These are phyloP conservation scores for Oegoconia quadripuncta DNA, from an alignment of 2,888 invertebrate genomes.

Conservation along the genomic window DNA sequence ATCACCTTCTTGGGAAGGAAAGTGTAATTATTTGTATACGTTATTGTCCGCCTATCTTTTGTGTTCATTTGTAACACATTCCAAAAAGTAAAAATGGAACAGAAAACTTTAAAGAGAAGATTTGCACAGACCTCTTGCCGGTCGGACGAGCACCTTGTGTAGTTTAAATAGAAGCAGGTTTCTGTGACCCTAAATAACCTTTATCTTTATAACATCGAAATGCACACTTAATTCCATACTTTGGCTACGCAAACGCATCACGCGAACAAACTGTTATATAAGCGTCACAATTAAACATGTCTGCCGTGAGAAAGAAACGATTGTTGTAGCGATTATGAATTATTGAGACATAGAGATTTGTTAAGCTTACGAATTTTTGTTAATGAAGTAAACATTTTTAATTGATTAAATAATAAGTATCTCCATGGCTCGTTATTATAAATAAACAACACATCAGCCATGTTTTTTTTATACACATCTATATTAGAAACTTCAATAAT, in stretches of 20 bases:
- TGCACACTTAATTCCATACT: constrained; percentile 17
- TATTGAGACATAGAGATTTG: constrained; percentile 24
- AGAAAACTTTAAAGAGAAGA: too few species aligned
- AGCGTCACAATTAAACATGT: constrained; percentile 23
- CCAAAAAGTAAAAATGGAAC: background rate
- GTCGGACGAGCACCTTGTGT: too few species aligned
- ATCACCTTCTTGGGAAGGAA: constrained; percentile 15
- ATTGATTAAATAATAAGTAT: background rate
- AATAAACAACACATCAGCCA: background rate
- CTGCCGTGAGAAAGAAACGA: constrained; percentile 24
- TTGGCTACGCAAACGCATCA: constrained; percentile 17
- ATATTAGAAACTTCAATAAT: too few species aligned
- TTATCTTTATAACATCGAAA: constrained; percentile 21
- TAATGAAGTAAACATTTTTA: constrained; percentile 2
- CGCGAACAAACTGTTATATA: constrained; percentile 25
- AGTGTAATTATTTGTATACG: constrained; percentile 1
- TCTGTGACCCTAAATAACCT: constrained; percentile 18
- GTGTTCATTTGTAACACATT: background rate
- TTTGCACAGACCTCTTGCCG: too few species aligned
- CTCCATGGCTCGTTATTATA: background rate
- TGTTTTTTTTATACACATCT: too few species aligned
- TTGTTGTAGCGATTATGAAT: constrained; percentile 24
- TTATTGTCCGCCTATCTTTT: constrained; percentile 1
- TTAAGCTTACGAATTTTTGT: constrained; percentile 10
- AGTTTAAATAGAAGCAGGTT: constrained; percentile 7